Evolutionary conservation across 1,140 invertebrate genomes (phyloP).

Genomic region (Lethocerus indicus): DNA sequence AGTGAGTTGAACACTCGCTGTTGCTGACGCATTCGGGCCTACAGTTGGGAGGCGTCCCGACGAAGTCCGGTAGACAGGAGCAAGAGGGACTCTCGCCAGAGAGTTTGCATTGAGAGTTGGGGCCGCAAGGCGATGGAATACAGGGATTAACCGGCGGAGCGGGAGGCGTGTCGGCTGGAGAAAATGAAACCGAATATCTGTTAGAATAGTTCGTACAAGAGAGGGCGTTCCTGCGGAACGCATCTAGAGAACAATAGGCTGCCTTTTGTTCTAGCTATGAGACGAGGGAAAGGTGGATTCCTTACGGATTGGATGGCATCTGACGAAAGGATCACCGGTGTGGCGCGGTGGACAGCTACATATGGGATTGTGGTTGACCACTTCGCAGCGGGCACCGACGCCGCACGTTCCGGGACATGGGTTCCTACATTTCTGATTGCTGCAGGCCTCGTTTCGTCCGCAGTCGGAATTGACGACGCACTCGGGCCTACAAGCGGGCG

Average conservation of each 20-base stretch:
- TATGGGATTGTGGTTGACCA: constrained; percentile 41
- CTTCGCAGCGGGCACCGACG: constrained; percentile 39
- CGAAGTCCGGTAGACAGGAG: constrained; percentile 30
- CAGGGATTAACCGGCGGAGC: constrained; percentile 25
- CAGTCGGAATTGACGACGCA: constrained; percentile 35
- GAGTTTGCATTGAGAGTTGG: constrained; percentile 41
- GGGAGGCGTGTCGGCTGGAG: constrained; percentile 20
- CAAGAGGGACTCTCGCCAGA: constrained; percentile 36
- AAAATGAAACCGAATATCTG: too few species aligned
- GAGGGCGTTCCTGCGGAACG: too few species aligned
- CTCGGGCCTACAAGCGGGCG: constrained; percentile 32
- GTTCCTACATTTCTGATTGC: constrained; percentile 33
- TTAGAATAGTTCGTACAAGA: too few species aligned
- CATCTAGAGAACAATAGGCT: too few species aligned
- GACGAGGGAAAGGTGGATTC: too few species aligned
- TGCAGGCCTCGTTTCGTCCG: constrained; percentile 29
- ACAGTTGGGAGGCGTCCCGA: constrained; percentile 30
- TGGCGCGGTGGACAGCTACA: constrained; percentile 45
- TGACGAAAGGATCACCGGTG: constrained; percentile 54
- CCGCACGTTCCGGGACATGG: constrained; percentile 37
- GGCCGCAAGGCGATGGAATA: constrained; percentile 40
- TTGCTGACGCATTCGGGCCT: constrained; percentile 35
- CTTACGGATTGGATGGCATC: constrained; percentile 41
- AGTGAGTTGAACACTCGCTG: constrained; percentile 30
- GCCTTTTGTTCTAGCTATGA: too few species aligned